A percentile compares a stretch with the other conserved stretches of the same genome.
Conservation (phyloP, 30 jellyfish, hydroid and myxozoan genomes). For the Aurelia coerulea region DNA sequence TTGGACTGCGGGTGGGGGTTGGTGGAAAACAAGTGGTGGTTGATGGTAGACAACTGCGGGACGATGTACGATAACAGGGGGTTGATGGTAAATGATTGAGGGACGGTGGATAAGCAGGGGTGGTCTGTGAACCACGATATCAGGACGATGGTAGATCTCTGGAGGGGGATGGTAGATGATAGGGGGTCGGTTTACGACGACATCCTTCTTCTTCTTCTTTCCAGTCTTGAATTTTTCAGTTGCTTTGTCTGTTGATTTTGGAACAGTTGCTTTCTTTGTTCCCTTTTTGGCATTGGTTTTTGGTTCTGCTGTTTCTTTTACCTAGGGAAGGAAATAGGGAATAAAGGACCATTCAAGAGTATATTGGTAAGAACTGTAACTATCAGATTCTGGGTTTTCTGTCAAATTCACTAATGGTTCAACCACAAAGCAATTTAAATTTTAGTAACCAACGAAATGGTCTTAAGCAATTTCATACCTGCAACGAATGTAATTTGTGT, state of each 20-base stretch:
- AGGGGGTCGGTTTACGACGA: conserved; percentile 97
- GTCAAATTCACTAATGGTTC: too few species aligned
- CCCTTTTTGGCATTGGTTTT: conserved; percentile 55
- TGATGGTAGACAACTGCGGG: conserved; percentile 94
- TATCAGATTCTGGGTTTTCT: too few species aligned
- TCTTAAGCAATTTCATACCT: too few species aligned
- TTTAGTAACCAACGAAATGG: too few species aligned
- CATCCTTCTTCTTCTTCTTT: conserved; percentile 94
- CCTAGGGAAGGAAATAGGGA: background rate
- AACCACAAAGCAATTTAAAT: too few species aligned
- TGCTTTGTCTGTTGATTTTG: conserved; percentile 43
- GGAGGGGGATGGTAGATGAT: conserved; percentile 98
- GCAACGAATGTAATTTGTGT: too few species aligned
- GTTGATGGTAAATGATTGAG: conserved; percentile 92
- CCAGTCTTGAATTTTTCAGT: conserved; percentile 75
- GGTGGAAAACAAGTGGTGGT: conserved; percentile 94
- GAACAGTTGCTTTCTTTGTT: conserved; percentile 51
- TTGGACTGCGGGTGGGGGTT: conserved; percentile 97
- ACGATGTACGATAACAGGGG: conserved; percentile 96
- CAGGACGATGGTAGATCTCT: conserved; percentile 95
- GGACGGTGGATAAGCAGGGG: conserved; percentile 93
- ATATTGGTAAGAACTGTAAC: too few species aligned
- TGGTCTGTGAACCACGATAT: conserved; percentile 94
- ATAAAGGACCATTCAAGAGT: background rate
- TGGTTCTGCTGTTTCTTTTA: conserved; percentile 68